Evolutionary conservation across 2,888 invertebrate genomes (phyloP).

Genomic region (Apamea crenata): DNA sequence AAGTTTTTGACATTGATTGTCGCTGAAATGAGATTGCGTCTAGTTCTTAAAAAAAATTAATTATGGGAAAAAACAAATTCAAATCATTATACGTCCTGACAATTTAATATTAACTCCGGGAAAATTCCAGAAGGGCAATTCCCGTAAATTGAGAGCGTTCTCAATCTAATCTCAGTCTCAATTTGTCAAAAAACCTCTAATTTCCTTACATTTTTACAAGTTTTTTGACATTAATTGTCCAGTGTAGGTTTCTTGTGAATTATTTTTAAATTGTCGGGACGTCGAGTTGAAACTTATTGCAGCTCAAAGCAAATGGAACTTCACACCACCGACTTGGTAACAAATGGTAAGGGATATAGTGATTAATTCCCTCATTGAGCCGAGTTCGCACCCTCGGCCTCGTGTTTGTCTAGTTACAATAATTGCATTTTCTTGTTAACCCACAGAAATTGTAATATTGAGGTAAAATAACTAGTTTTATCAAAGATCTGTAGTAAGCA

Average conservation of each 20-base stretch:
- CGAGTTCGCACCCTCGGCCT: slow-evolving; percentile 66
- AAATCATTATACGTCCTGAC: neutral
- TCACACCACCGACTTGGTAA: neutral
- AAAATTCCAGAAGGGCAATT: neutral
- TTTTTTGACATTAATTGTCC: neutral
- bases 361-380: slow-evolving; percentile 74
- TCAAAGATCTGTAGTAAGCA: neutral
- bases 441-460: slow-evolving; percentile 9
- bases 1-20: neutral
- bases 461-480: neutral
- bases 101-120: neutral
- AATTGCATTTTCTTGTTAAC: slow-evolving; percentile 72
- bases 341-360: slow-evolving; percentile 65
- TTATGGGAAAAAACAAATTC: neutral
- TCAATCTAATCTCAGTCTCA: too few species aligned
- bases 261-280: neutral
- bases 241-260: too few species aligned
- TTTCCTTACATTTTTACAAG: neutral
- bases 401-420: slow-evolving; percentile 73
- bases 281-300: neutral
- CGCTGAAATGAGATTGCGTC: too few species aligned
- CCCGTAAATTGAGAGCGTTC: neutral
- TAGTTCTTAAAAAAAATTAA: too few species aligned
- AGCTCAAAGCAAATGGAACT: neutral
- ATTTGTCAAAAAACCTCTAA: neutral